Base-by-base conservation (phyloP, 2,888 invertebrate species). In the Physocephala rufipes region DNA sequence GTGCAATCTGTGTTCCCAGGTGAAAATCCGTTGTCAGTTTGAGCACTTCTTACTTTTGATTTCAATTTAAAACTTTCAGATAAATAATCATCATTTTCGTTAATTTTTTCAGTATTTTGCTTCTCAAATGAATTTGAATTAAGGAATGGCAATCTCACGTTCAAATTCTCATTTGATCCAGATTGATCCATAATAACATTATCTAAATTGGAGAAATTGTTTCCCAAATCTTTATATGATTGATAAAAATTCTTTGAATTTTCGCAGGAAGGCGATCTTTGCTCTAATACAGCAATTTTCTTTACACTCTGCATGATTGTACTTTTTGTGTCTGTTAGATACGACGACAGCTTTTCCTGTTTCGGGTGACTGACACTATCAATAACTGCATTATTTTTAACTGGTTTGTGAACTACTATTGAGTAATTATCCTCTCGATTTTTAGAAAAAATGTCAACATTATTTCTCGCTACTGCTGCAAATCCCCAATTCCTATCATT, bases 391-490 rank as follows among this genome's bases (percentile, higher is more conserved):
- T 58, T 58, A 16, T 9, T 58, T 24, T 28, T 12, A 26, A 28
- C 49, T 49, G 26, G 15, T 19, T 64, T 67, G 28, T 62, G 47
- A 43, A 51, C 66, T 55, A 70, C 70, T 16, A 65, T 65, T 4
- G 65, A 58, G n/a, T 58, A 55, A 65, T 61, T 74, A 69, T 63
- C 66, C 24, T 61, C 67, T 15, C 69, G 80, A n/a, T 75, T 74
- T 58, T 79, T 80, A 0, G 82, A 79, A 75, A 84, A 84, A 61
- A 87, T 88, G 77, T 87, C 87, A 26, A 84, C 82, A 47, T 85
- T 82, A 75, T 89, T 89, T 77, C 88, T 89, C 26, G 89, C 90
- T 75, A 89, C 89, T 28, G 89, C 90, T 5, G 90, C 90, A 83
- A 90, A 90, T 1, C 89, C 90, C 90, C 90, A 90, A 74, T 84